Percentiles rank a stretch among this genome's conserved stretches.
Evolutionary conservation across 1,140 invertebrate species (phyloP).

Genomic region (Fragariocoptes setiger): DNA sequence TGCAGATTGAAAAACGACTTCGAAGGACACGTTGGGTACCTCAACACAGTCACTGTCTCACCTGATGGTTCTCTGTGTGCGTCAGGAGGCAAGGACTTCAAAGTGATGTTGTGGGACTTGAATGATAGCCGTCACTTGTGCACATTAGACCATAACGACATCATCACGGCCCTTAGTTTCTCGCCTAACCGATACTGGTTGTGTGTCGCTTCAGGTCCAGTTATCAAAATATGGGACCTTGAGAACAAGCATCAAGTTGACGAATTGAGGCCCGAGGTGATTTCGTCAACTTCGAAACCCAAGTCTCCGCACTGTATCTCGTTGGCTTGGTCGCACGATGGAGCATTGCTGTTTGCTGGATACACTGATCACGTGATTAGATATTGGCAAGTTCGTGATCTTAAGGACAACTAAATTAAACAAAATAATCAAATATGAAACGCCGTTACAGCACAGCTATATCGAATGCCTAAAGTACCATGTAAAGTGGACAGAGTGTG

Average conservation of each 20-base stretch:
- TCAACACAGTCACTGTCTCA: slow-evolving; percentile 95
- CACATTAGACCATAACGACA: slow-evolving; percentile 89
- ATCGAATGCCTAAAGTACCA: too few species aligned
- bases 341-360: slow-evolving; percentile 91
- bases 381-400: slow-evolving; percentile 70
- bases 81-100: slow-evolving; percentile 96
- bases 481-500: too few species aligned
- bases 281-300: slow-evolving; percentile 32
- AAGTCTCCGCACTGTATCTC: slow-evolving; percentile 83
- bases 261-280: slow-evolving; percentile 77
- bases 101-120: slow-evolving; percentile 97
- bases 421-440: too few species aligned
- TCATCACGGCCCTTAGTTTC: slow-evolving; percentile 92
- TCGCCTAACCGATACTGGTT: slow-evolving; percentile 95
- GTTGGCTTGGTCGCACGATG: slow-evolving; percentile 93
- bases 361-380: slow-evolving; percentile 94
- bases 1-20: slow-evolving; percentile 97
- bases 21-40: slow-evolving; percentile 73
- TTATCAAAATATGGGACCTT: slow-evolving; percentile 98
- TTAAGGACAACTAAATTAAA: too few species aligned
- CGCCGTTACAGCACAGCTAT: too few species aligned
- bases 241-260: slow-evolving; percentile 98
- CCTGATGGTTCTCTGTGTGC: slow-evolving; percentile 97
- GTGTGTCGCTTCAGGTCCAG: slow-evolving; percentile 93
- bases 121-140: slow-evolving; percentile 98